Base-by-base conservation (phyloP, 37 sponge, comb jelly and placozoan species). In the Ianthella basta region DNA sequence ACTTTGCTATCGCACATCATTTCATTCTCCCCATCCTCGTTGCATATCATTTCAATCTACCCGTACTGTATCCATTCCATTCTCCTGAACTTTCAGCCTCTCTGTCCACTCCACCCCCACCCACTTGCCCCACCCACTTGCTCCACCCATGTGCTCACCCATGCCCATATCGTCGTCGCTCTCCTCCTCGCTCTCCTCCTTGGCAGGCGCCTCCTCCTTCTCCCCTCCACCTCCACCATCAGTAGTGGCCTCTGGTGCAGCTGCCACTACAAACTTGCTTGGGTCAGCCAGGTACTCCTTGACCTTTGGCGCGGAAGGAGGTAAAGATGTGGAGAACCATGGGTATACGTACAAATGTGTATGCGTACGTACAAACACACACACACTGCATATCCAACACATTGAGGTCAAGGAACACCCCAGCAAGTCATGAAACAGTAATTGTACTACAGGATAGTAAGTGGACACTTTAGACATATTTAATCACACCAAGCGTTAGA, bases 241-340 rank as follows among this genome's bases (percentile, higher is more conserved):
- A 3, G 81, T 83, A 18, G 72, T 50, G 15, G 33, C 77, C 19
- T 85, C 82, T 40, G 72, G 82, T 27, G 68, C 80, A 0, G 81
- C 85, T 4, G 88, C 90, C 18, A 86, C 94, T 29, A 50, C 84
- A 84, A 97, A 95, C n/a, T 95, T 92, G 78, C 86, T 84, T 13
- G 97, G 97, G 37, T 97, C 95, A 60, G 93, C 95, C 65, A 92
- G 80, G 83, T 89, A 95, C 27, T 93, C 93, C 74, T 97, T 97
- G 0, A 88, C 88, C 97, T 97, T 56, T 4, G 60, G n/a, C n/a
- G n/a, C n/a, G n/a, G n/a, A n/a, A n/a, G n/a, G n/a, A n/a, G n/a
- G n/a, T n/a, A n/a, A n/a, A n/a, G n/a, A n/a, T n/a, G n/a, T n/a
- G n/a, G n/a, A n/a, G n/a, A n/a, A n/a, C n/a, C n/a, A n/a, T n/a